Percentiles rank a stretch among this genome's conserved stretches.
These are phyloP conservation scores for Epistrophe grossulariae DNA, from an alignment of 2,888 invertebrate genomes.

Conservation along the genomic window DNA sequence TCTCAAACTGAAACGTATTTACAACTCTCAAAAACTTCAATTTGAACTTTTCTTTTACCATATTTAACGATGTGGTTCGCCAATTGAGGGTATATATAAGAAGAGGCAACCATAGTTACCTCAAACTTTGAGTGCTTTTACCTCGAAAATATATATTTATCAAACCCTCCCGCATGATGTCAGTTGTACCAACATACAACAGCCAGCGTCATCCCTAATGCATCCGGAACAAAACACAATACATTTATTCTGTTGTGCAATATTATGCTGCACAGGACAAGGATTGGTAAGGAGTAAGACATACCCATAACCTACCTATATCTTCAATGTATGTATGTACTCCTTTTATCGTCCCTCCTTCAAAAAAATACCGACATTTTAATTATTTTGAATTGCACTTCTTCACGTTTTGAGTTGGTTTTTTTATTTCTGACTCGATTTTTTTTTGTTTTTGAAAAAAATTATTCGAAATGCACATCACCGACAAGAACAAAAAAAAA, in stretches of 20 bases:
- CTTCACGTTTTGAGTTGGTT: slow-evolving; percentile 42
- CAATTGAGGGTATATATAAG: slow-evolving; percentile 43
- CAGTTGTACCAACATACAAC: background rate
- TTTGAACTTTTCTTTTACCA: slow-evolving; percentile 53
- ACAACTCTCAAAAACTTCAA: slow-evolving; percentile 33
- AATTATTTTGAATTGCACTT: slow-evolving; percentile 73
- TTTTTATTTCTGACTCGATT: background rate
- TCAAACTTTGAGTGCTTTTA: slow-evolving; percentile 65
- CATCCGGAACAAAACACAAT: slow-evolving; percentile 38
- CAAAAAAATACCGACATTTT: slow-evolving; percentile 62
- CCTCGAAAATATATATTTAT: slow-evolving; percentile 26
- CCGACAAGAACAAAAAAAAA: background rate
- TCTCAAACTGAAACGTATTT: slow-evolving; percentile 15
- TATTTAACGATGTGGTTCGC: slow-evolving; percentile 72
- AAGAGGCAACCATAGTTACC: slow-evolving; percentile 68
- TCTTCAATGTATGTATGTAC: too few relatives aligned
- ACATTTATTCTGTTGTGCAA: slow-evolving; percentile 40
- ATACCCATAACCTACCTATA: background rate
- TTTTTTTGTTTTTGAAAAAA: slow-evolving; percentile 5
- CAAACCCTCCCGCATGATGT: slow-evolving; percentile 24
- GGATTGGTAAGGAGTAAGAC: background rate
- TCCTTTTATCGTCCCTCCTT: background rate
- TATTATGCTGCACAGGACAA: slow-evolving; percentile 11
- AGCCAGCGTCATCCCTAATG: background rate
- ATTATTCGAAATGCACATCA: slow-evolving; percentile 51